These are phyloP conservation scores for Sus cebifrons DNA, from an alignment of 2,797 vertebrate genomes.

Conservation along the genomic window DNA sequence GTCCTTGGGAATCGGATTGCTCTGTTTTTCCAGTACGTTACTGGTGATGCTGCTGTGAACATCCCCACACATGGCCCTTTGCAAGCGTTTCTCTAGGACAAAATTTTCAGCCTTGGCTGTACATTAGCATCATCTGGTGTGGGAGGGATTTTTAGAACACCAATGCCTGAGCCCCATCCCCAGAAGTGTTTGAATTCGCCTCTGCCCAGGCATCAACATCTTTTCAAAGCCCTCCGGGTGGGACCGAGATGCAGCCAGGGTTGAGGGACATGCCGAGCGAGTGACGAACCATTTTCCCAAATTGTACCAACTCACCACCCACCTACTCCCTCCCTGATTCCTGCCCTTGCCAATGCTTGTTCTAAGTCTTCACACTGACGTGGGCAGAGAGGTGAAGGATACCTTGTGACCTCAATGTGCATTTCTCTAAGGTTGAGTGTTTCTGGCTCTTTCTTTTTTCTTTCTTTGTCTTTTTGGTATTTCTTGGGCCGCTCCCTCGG, in stretches of 20 bases:
- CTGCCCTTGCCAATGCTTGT: neutral
- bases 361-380: neutral
- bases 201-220: neutral
- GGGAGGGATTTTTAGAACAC: neutral
- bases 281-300: neutral
- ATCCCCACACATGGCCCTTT: neutral
- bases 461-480: too few species aligned
- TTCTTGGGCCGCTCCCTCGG: too few species aligned
- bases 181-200: conserved; percentile 20
- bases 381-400: neutral
- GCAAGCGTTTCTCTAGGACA: neutral
- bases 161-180: neutral
- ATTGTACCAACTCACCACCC: neutral
- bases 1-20: neutral
- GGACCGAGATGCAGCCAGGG: neutral
- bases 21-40: neutral
- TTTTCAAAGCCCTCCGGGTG: neutral
- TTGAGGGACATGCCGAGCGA: neutral
- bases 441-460: neutral
- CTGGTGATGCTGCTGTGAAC: neutral
- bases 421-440: neutral
- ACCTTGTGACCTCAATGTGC: neutral
- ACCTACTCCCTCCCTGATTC: neutral
- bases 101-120: neutral
- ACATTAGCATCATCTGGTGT: neutral